These are phyloP conservation scores for Orbicella faveolata DNA, from an alignment of 64 coral and sea anemone species.

Conservation along the genomic window DNA sequence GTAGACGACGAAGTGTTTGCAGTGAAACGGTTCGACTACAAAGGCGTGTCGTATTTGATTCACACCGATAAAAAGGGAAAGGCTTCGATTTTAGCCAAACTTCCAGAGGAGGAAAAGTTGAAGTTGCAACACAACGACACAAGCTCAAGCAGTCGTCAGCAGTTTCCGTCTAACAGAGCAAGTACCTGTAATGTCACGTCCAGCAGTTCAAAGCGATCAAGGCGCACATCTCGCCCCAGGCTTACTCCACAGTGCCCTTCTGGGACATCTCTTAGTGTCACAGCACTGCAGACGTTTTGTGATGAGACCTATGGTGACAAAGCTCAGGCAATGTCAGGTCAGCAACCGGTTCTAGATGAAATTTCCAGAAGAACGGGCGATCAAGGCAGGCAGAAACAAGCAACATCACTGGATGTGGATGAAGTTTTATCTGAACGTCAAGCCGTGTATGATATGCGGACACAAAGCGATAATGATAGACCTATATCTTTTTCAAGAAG, in stretches of 20 bases:
- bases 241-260: neutral
- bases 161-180: neutral
- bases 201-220: too few species aligned
- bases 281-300: neutral
- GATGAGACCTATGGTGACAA: neutral
- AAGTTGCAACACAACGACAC: neutral
- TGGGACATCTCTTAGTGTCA: neutral
- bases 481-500: neutral
- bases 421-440: neutral
- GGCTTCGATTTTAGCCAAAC: neutral
- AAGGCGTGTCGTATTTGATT: constrained; percentile 5
- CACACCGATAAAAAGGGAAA: neutral
- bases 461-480: neutral
- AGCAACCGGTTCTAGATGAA: neutral
- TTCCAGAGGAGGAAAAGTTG: neutral
- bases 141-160: neutral
- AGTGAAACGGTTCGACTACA: neutral
- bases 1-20: neutral
- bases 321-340: neutral
- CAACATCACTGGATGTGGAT: neutral
- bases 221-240: too few species aligned
- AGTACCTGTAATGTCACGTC: too few species aligned
- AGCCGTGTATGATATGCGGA: neutral
- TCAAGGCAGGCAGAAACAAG: neutral
- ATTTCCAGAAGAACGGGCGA: neutral